Percentiles rank a stretch among this genome's conserved stretches.
Evolutionary conservation across 2,113 vertebrate genomes (phyloP).

Genomic region (Spea multiplicata): DNA sequence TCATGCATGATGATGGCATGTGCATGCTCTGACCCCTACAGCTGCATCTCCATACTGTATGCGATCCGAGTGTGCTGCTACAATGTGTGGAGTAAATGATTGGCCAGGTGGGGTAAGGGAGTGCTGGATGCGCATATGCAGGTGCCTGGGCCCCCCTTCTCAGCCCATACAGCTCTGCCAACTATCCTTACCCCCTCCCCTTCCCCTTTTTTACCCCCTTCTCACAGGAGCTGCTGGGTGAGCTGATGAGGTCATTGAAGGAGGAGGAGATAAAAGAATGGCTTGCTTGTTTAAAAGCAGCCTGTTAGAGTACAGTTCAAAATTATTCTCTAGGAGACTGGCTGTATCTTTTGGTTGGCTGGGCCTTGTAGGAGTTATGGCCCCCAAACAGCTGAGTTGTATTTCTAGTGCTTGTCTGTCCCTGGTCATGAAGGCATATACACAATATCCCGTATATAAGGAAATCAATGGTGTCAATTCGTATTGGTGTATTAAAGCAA

Average conservation of each 20-base stretch:
- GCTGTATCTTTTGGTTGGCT: too few species aligned
- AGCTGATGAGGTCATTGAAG: constrained; percentile 20
- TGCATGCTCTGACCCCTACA: background rate
- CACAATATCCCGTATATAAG: too few species aligned
- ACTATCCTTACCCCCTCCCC: background rate
- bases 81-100: background rate
- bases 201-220: background rate
- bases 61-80: background rate
- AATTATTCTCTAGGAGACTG: too few species aligned
- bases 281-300: background rate
- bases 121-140: background rate
- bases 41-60: background rate
- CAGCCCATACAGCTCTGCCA: constrained; percentile 3
- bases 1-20: constrained; percentile 19
- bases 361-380: too few species aligned
- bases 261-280: constrained; percentile 4
- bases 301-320: background rate
- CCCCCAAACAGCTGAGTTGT: too few species aligned
- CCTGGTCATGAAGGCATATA: too few species aligned
- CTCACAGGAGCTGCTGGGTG: constrained; percentile 6
- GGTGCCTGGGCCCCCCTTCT: background rate
- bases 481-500: too few species aligned
- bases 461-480: too few species aligned
- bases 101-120: background rate
- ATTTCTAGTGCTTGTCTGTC: too few species aligned